Percentiles rank a stretch among this genome's conserved stretches.
phyloP scores from a whole-genome alignment of 2,797 vertebrate species.

The Lacerta agilis region DNA sequence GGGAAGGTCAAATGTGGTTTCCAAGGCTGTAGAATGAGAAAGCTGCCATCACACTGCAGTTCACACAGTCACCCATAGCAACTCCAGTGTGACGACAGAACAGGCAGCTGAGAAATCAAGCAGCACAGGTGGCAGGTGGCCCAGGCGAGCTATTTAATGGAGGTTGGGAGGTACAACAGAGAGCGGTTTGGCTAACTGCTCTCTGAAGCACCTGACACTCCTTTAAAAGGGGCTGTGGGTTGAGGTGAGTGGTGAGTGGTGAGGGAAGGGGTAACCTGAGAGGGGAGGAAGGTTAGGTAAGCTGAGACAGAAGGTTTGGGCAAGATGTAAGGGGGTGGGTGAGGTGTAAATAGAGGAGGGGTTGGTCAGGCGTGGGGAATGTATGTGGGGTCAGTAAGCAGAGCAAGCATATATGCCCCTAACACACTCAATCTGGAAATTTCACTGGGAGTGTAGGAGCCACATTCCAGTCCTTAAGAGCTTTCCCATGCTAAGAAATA shows the following conservation, averaged over 20 bases:
- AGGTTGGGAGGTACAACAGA: background rate
- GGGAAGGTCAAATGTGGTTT: background rate
- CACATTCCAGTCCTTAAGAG: background rate
- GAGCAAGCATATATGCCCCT: background rate
- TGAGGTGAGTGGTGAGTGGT: too few relatives aligned
- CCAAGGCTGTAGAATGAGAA: background rate
- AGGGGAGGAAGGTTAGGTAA: too few relatives aligned
- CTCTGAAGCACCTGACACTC: too few relatives aligned
- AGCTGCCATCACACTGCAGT: background rate
- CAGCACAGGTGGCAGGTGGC: too few relatives aligned
- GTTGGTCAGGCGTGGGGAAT: too few relatives aligned
- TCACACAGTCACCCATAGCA: background rate
- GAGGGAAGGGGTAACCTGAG: too few relatives aligned
- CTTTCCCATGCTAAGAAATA: background rate
- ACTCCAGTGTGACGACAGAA: background rate
- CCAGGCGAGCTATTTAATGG: too few relatives aligned
- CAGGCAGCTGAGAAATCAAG: too few relatives aligned
- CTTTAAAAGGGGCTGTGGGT: too few relatives aligned
- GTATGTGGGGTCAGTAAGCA: too few relatives aligned
- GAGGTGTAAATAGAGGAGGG: background rate
- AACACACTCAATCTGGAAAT: background rate
- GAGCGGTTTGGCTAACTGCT: background rate
- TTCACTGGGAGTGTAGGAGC: background rate
- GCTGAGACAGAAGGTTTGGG: too few relatives aligned
- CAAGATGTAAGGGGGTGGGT: too few relatives aligned